Evolutionary conservation across 2,113 vertebrate genomes (phyloP).

Genomic region (Sclerurus mexicanus): DNA sequence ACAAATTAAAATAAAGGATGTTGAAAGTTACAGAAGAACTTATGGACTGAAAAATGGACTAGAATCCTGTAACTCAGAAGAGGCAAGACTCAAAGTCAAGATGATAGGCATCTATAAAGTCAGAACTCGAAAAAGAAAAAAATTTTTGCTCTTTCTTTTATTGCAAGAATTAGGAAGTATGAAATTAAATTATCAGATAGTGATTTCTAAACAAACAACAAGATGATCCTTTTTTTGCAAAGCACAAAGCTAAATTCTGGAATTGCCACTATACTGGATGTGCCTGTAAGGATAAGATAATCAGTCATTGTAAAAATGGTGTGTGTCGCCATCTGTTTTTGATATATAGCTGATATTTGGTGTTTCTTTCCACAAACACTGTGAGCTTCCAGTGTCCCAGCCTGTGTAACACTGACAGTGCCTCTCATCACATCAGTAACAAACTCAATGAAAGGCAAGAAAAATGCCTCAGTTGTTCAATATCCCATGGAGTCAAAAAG

Average conservation of each 20-base stretch:
- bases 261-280: background rate
- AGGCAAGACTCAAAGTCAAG: background rate
- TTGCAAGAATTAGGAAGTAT: background rate
- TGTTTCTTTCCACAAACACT: background rate
- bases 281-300: background rate
- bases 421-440: background rate
- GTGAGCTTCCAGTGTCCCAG: background rate
- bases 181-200: background rate
- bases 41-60: background rate
- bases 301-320: background rate
- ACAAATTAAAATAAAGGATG: background rate
- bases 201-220: background rate
- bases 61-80: background rate
- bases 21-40: background rate
- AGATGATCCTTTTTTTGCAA: background rate
- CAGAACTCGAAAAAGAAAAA: background rate
- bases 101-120: background rate
- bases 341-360: fast-evolving
- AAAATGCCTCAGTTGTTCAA: background rate
- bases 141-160: background rate
- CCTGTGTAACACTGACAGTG: background rate
- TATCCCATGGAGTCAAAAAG: background rate
- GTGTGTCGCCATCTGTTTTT: background rate
- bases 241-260: background rate
- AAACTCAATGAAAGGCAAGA: background rate